Evolutionary conservation across 2,113 vertebrate species (phyloP), one percentile per base, ranked within the genome.

Genomic region (Arenaria interpres): DNA sequence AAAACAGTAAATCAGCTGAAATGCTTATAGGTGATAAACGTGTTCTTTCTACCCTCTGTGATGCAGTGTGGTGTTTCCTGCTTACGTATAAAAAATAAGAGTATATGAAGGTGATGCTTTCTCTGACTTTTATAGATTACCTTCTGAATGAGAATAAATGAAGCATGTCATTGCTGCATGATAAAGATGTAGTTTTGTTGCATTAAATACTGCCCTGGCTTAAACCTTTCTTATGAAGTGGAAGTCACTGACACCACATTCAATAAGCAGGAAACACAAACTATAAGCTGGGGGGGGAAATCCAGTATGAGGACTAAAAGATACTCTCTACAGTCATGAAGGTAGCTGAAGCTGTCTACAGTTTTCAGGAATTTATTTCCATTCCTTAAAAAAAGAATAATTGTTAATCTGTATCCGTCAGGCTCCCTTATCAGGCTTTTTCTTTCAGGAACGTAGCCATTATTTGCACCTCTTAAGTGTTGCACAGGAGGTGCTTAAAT

Each of bases 1-100:
- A 57, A 85, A 94, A 91, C 81, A 67, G 77, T 89, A 94, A 94
- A 96, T 92, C 92, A 94, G 79, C 67, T 93, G 89, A 90, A 95
- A 91, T 94, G 91, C 95, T 93, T 96, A 71, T 37, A 89, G 86
- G 85, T 89, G 81, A 85, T 93, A 81, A 93, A 84, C 39, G 73
- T 81, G 73, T 81, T 96, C 74, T 89, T 93, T 41, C 50, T 72
- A 67, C 59, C 39, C 59, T 14, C 45, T 85, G 72, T 87, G 81
- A 37, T 80, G 39, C 75, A 79, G 71, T 2, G 4, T 72, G 68
- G 53, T 74, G 18, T 60, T 93, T 87, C 68, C 54, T 93, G 37
- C 75, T 88, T 76, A 24, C 3, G 1, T 87, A 48, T 48, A 57
- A 66, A 81, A 89, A 72, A n/a, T 74, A 87, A 11, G 19, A 75